Conservation (phyloP, 2,888 invertebrate species). For the Lochmaea crataegi region DNA sequence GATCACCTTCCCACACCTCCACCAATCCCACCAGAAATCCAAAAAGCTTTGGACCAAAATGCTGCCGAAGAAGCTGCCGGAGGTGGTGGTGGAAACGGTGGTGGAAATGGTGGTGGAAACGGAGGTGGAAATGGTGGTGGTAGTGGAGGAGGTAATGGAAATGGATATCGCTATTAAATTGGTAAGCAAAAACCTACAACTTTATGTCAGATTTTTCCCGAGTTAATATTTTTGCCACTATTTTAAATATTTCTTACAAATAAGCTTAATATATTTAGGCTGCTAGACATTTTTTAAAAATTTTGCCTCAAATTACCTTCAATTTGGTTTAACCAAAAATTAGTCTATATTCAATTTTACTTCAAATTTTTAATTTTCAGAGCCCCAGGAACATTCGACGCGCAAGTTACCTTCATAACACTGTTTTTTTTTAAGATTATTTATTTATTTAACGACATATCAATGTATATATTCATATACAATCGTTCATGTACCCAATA, state of each 20-base stretch:
- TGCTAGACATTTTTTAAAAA: too few species aligned
- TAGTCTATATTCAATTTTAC: neutral
- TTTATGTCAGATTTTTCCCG: too few species aligned
- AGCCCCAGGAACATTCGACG: neutral
- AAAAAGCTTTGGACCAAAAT: conserved; percentile 68
- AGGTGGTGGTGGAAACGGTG: conserved; percentile 50
- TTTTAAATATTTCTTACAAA: too few species aligned
- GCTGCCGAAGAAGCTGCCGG: conserved; percentile 65
- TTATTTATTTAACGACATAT: conserved; percentile 26
- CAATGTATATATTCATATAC: conserved; percentile 24
- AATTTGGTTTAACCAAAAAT: too few species aligned
- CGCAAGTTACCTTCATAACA: conserved; percentile 7
- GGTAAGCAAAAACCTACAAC: conserved; percentile 29
- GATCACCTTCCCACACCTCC: conserved; percentile 73
- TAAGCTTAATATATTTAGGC: too few species aligned
- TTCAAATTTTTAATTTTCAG: conserved; percentile 23
- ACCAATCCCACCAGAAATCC: conserved; percentile 74
- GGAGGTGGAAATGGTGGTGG: conserved; percentile 48
- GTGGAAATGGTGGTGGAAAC: conserved; percentile 49
- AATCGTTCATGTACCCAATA: neutral
- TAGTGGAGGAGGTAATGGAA: conserved; percentile 42
- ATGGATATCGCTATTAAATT: conserved; percentile 45
- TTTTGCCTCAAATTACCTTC: too few species aligned
- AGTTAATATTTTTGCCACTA: neutral
- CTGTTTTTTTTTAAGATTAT: conserved; percentile 7